These are phyloP conservation scores for Phallusia fumigata DNA, from an alignment of 23 tunicate genomes.

Conservation along the genomic window DNA sequence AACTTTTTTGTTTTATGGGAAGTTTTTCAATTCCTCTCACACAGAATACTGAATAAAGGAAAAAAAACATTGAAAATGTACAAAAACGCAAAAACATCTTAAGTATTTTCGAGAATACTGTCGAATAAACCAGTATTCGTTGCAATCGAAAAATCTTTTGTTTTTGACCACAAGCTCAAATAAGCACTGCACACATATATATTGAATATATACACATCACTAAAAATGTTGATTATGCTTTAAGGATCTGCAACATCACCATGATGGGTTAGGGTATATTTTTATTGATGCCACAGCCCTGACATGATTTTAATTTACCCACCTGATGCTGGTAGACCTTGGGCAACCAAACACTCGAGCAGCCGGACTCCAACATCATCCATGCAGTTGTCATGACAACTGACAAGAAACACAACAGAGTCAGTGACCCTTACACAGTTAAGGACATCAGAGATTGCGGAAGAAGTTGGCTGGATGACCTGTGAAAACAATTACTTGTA, in stretches of 20 bases:
- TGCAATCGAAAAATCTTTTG: too few species aligned
- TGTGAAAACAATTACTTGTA: background rate
- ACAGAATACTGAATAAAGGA: conserved; percentile 61
- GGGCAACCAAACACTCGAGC: conserved; percentile 57
- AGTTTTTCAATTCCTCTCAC: conserved; percentile 42
- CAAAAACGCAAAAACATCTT: too few species aligned
- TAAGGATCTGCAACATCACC: too few species aligned
- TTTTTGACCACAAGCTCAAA: too few species aligned
- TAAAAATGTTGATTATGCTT: too few species aligned
- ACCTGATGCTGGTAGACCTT: conserved; percentile 80
- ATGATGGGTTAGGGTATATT: too few species aligned
- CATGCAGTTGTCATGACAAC: conserved; percentile 52
- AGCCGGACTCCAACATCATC: conserved; percentile 58
- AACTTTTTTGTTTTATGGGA: conserved; percentile 38
- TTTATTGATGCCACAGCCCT: too few species aligned
- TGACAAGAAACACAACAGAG: conserved; percentile 63
- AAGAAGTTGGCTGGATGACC: conserved; percentile 71
- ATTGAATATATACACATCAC: too few species aligned
- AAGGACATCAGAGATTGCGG: conserved; percentile 29
- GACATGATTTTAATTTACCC: background rate
- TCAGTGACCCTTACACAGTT: conserved; percentile 72
- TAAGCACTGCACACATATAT: too few species aligned
- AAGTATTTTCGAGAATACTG: too few species aligned
- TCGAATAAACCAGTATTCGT: too few species aligned
- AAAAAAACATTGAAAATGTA: background rate